Conservation (phyloP, 1,140 invertebrate species). For the Drosophila oshimai region DNA sequence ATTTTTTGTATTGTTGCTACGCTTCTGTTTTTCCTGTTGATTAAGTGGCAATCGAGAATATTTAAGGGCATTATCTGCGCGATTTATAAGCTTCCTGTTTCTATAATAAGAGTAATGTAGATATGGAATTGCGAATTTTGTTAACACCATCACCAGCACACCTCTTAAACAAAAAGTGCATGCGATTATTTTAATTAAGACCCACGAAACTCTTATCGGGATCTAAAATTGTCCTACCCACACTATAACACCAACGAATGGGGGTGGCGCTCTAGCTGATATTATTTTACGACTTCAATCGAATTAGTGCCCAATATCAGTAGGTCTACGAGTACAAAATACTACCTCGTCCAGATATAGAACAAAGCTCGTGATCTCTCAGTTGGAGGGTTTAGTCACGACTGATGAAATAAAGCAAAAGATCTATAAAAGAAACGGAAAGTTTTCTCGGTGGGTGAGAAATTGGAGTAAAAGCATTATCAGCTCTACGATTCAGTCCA, state of each 20-base stretch:
- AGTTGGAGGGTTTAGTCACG: slow-evolving; percentile 1
- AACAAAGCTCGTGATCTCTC: slow-evolving; percentile 23
- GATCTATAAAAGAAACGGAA: background rate
- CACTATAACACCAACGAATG: background rate
- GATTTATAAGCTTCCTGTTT: slow-evolving; percentile 33
- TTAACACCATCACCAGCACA: background rate
- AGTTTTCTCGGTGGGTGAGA: background rate
- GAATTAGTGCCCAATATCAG: slow-evolving; percentile 21
- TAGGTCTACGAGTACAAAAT: background rate
- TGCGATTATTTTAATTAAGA: slow-evolving; percentile 4
- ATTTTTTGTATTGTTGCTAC: too few relatives aligned
- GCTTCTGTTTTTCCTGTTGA: slow-evolving; percentile 17
- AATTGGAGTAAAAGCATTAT: background rate
- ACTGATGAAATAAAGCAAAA: background rate
- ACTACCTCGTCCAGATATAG: slow-evolving; percentile 5
- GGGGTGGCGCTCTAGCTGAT: slow-evolving; percentile 32
- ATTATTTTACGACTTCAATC: slow-evolving; percentile 30
- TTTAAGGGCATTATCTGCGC: slow-evolving; percentile 37
- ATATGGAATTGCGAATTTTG: slow-evolving; percentile 2
- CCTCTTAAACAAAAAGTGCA: slow-evolving; percentile 8
- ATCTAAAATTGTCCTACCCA: slow-evolving; percentile 14
- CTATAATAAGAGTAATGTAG: slow-evolving; percentile 8
- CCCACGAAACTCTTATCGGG: slow-evolving; percentile 13
- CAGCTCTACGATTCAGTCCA: too few relatives aligned
- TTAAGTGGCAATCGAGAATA: slow-evolving; percentile 17